These are phyloP conservation scores for Xiphophorus couchianus DNA, from an alignment of 2,113 vertebrate genomes.

Conservation along the genomic window DNA sequence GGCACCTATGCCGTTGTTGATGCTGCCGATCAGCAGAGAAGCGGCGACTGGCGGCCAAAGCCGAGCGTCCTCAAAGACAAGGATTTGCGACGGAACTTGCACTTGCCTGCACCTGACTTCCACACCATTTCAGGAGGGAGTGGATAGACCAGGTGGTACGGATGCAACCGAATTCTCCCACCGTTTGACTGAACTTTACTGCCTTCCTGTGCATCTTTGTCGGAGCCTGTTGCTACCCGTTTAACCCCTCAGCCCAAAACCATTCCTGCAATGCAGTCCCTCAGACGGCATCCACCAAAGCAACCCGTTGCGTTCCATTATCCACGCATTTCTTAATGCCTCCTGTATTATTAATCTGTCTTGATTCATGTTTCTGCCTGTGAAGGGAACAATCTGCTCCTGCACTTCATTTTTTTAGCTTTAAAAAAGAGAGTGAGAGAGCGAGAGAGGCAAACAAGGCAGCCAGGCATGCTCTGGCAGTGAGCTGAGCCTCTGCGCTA, in stretches of 20 bases:
- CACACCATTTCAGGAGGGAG: conserved; percentile 29
- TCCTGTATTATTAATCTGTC: conserved; percentile 34
- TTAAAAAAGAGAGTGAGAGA: conserved; percentile 19
- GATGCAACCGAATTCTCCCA: conserved; percentile 24
- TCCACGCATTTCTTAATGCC: neutral
- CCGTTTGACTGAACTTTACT: conserved; percentile 32
- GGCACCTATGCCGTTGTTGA: conserved; percentile 29
- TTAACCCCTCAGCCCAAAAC: neutral
- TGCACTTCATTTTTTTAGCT: conserved; percentile 33
- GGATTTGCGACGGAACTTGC: too few species aligned
- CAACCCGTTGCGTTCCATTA: neutral
- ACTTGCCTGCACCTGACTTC: conserved; percentile 1
- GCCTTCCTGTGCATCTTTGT: conserved; percentile 29
- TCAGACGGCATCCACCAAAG: neutral
- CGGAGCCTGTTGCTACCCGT: conserved; percentile 1
- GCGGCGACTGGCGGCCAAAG: neutral
- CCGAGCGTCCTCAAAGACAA: neutral
- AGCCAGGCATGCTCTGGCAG: conserved; percentile 74
- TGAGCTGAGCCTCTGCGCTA: conserved; percentile 66
- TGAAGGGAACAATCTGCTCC: conserved; percentile 20
- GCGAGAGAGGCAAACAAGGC: conserved; percentile 32
- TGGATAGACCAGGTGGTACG: conserved; percentile 44
- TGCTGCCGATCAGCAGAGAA: conserved; percentile 9
- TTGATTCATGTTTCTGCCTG: conserved; percentile 20
- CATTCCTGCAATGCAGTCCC: neutral